These are phyloP conservation scores for Australoheros scitulus DNA, from an alignment of 2,113 vertebrate species.

Conservation along the genomic window DNA sequence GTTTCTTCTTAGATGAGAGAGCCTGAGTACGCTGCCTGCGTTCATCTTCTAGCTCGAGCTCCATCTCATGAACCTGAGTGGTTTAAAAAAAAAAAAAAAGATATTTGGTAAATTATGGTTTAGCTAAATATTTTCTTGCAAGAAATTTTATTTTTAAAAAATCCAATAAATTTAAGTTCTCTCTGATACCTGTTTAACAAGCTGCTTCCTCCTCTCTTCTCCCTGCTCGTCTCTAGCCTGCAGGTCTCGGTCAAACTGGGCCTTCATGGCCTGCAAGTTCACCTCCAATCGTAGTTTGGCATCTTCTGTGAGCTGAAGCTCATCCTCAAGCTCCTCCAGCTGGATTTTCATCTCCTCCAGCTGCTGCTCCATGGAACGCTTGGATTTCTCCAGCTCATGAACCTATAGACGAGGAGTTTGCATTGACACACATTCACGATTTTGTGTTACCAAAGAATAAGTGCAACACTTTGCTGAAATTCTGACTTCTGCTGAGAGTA, in stretches of 20 bases:
- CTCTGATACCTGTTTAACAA: constrained; percentile 88
- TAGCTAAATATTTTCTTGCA: not conserved
- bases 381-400: constrained; percentile 95
- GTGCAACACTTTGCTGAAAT: not conserved
- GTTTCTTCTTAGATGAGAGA: constrained; percentile 89
- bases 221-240: constrained; percentile 93
- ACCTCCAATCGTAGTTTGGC: constrained; percentile 97
- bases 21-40: constrained; percentile 88
- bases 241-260: constrained; percentile 95
- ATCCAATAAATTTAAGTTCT: too few species aligned
- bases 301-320: constrained; percentile 96
- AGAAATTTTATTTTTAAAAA: not conserved
- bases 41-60: constrained; percentile 92
- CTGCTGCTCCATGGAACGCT: constrained; percentile 94
- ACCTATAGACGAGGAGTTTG: constrained; percentile 78
- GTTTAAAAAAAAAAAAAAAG: too few species aligned
- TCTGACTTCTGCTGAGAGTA: not conserved
- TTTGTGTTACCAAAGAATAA: not conserved
- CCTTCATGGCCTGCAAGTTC: constrained; percentile 97
- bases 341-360: constrained; percentile 96
- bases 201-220: constrained; percentile 94
- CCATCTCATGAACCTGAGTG: constrained; percentile 92
- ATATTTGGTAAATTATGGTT: not conserved
- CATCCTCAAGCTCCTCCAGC: constrained; percentile 96
- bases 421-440: not conserved